These are phyloP conservation scores for Heliconius melpomene DNA, from an alignment of 1,140 invertebrate species.

Conservation along the genomic window DNA sequence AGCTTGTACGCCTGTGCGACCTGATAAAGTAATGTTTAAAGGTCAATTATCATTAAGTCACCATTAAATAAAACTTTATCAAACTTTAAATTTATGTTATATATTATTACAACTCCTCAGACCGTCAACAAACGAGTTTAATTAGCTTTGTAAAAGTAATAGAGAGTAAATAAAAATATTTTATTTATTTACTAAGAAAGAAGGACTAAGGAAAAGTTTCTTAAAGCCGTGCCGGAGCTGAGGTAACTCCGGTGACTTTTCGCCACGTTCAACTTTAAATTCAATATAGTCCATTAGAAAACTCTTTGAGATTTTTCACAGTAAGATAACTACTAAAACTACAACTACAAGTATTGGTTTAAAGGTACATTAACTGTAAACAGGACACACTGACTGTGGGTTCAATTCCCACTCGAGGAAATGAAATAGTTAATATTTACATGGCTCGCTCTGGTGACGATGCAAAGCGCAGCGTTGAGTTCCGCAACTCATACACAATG, in stretches of 20 bases:
- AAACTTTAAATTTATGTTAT: neutral
- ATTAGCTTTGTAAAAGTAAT: neutral
- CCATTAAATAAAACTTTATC: too few species aligned
- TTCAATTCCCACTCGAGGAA: too few species aligned
- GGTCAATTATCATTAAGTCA: too few species aligned
- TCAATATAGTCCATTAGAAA: slow-evolving; percentile 52
- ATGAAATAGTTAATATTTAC: too few species aligned
- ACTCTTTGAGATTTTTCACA: slow-evolving; percentile 30
- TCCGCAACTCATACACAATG: too few species aligned
- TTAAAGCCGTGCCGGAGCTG: slow-evolving; percentile 25
- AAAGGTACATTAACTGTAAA: too few species aligned
- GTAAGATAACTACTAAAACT: neutral
- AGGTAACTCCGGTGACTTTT: slow-evolving; percentile 40
- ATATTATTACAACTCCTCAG: neutral
- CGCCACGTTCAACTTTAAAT: slow-evolving; percentile 50
- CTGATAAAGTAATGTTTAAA: too few species aligned
- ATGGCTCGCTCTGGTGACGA: too few species aligned
- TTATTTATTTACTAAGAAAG: slow-evolving; percentile 23
- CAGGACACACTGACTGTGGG: too few species aligned
- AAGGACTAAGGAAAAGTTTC: slow-evolving; percentile 21
- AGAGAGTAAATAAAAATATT: slow-evolving; percentile 9
- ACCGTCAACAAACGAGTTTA: neutral
- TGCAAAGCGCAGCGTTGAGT: too few species aligned
- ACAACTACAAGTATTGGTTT: too few species aligned
- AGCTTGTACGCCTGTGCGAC: too few species aligned